Evolutionary conservation across 2,797 vertebrate species (phyloP).

Genomic region (Sebastes steindachneri): DNA sequence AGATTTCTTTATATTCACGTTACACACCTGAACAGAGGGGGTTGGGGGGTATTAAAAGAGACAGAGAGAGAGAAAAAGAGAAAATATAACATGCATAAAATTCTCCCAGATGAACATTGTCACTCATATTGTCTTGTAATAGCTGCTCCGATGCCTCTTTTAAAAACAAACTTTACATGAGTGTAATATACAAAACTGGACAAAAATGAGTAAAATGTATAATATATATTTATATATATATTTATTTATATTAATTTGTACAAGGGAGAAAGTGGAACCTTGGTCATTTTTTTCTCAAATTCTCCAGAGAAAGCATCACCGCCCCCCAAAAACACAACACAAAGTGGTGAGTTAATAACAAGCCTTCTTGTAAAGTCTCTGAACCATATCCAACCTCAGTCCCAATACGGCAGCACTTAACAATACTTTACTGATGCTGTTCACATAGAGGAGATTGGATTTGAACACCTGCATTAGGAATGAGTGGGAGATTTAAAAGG

Average conservation of each 20-base stretch:
- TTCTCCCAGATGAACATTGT: constrained; percentile 81
- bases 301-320: constrained; percentile 69
- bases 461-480: constrained; percentile 53
- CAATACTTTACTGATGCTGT: constrained; percentile 59
- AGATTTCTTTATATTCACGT: constrained; percentile 76
- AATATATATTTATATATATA: constrained; percentile 80
- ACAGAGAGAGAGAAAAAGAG: constrained; percentile 57
- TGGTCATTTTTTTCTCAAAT: constrained; percentile 67
- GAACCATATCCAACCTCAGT: constrained; percentile 56
- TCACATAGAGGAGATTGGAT: constrained; percentile 17
- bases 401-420: constrained; percentile 76
- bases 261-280: constrained; percentile 87
- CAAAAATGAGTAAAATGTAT: constrained; percentile 85
- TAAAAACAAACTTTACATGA: constrained; percentile 82
- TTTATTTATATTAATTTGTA: constrained; percentile 85
- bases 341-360: constrained; percentile 55
- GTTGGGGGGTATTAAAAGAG: constrained; percentile 50
- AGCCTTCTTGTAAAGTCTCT: constrained; percentile 55
- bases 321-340: constrained; percentile 27
- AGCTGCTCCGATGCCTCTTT: constrained; percentile 83
- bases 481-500: constrained; percentile 48
- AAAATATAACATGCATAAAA: constrained; percentile 84
- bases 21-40: constrained; percentile 75
- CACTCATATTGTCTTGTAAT: constrained; percentile 82
- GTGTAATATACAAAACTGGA: constrained; percentile 85